Base-by-base conservation (phyloP, 2,797 vertebrate genomes). In the Fistularia tabacaria region DNA sequence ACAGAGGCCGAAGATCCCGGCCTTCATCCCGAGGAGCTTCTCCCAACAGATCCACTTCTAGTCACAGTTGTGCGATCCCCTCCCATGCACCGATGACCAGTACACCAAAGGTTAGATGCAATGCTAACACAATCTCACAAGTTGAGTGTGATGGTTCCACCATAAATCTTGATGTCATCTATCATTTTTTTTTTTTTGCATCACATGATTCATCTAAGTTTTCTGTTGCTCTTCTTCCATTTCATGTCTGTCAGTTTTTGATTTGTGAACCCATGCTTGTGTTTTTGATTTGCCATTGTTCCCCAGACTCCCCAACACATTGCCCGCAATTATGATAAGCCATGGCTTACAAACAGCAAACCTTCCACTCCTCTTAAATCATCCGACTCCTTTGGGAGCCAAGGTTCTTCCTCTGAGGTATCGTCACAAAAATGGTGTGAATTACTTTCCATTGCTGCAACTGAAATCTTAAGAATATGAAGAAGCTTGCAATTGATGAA, bases 281-380 rank as follows among this genome's bases (percentile, higher is more conserved):
- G 79, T 86, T 74, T 82, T 88, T 83, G 48, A 92, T 93, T 93
- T 95, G 85, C 93, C 92, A 80, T 95, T 96, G 89, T 95, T 95
- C 83, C 93, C 88, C 87, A 99, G 97, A 98, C 93, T 90, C 83
- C 93, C 89, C 95, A 97, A 92, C 95, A 95, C 86, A 92, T 99
- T 92, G 94, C 90, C 91, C 96, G 96, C 92, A 99, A 99, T 97
- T 99, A 99, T 93, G 96, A 98, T 98, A 99, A 98, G 88, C 97
- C 97, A 84, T 99, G 97, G 97, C 93, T 98, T 93, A 92, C 93
- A 95, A 99, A 99, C 97, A 98, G 95, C 97, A 99, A 98, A 95
- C 88, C 93, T 85, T 93, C 93, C 90, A 91, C 92, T 94, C 92
- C 95, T 89, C 89, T 94, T 96, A 99, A 95, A 87, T 91, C 93